Base-by-base conservation (phyloP, 2,797 vertebrate species). In the Neostethus bicornis region DNA sequence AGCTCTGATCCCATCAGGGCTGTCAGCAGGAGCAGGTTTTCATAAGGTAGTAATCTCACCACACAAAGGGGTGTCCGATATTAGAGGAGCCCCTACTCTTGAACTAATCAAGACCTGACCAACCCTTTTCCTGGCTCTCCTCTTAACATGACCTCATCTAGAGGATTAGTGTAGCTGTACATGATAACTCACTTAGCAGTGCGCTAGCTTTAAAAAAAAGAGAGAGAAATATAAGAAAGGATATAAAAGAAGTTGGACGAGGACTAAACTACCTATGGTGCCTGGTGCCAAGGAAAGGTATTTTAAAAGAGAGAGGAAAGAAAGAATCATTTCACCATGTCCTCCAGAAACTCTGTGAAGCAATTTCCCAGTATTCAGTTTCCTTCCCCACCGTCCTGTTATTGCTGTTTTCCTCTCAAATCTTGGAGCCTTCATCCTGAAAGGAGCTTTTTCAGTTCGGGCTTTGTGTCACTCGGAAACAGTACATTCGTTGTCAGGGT, bases 11-110 rank as follows among this genome's bases (percentile, higher is more conserved):
- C 85, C 87, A 88, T 80, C 87, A 79, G 81, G 80, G 60, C 38
- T 73, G 79, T 85, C 85, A 86, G 85, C 85, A 53, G 87, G 87
- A 81, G 87, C 74, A 72, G 71, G 84, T 88, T 90, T 90, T 89
- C 88, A 91, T 90, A 87, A 90, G 74, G 80, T 67, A 69, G 80
- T 87, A 90, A 90, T 90, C 86, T 89, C 66, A 37, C 60, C 83
- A 83, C 84, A 87, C 87, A 90, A 87, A 87, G 80, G 80, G 80
- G 78, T 66, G 80, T 85, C 81, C 85, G 66, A 80, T 90, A 84
- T 85, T 76, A 68, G 73, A 82, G 42, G 81, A 80, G 77, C 85
- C 85, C 81, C 85, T 79, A 79, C 79, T 85, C 53, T 70, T 66
- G 60, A 83, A 79, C 77, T 90, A 90, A 89, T 87, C 85, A 88